A percentile compares a stretch with the other conserved stretches of the same genome.
Evolutionary conservation across 2,113 vertebrate species (phyloP).

Genomic region (Sturnus vulgaris): DNA sequence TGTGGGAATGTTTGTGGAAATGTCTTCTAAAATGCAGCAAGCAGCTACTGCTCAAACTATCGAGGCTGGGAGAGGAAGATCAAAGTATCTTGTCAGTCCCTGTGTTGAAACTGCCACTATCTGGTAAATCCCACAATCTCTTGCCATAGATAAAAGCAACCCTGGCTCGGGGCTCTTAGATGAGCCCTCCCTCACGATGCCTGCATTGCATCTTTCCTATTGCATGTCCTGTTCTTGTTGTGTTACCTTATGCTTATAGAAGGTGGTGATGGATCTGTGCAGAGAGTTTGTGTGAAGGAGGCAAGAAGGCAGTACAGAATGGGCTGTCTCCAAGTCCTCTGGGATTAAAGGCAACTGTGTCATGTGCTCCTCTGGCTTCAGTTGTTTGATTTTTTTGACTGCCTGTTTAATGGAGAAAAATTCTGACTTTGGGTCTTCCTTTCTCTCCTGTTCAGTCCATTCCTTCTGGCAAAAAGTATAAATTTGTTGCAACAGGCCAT

Average conservation of each 20-base stretch:
- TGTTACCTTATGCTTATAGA: fast-evolving
- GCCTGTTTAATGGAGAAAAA: background rate
- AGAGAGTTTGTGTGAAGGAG: background rate
- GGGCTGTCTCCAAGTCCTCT: background rate
- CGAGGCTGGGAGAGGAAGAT: background rate
- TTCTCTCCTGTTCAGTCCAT: constrained; percentile 60
- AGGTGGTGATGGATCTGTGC: background rate
- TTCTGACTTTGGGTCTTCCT: background rate
- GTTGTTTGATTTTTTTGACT: background rate
- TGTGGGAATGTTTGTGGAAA: background rate
- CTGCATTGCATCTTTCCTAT: background rate
- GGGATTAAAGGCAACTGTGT: background rate
- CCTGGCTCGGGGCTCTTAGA: background rate
- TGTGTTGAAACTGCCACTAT: background rate
- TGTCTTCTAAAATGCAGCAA: background rate
- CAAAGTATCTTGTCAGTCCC: background rate
- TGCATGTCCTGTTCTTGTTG: background rate
- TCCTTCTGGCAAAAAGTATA: constrained; percentile 78
- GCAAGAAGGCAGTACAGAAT: background rate
- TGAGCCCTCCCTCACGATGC: background rate
- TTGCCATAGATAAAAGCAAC: background rate
- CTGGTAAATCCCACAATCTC: background rate
- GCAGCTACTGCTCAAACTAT: background rate
- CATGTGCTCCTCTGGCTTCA: background rate
- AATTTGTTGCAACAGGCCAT: constrained; percentile 86